These are phyloP conservation scores for Bolinopsis microptera DNA, from an alignment of 37 sponge, comb jelly and placozoan species.

Conservation along the genomic window DNA sequence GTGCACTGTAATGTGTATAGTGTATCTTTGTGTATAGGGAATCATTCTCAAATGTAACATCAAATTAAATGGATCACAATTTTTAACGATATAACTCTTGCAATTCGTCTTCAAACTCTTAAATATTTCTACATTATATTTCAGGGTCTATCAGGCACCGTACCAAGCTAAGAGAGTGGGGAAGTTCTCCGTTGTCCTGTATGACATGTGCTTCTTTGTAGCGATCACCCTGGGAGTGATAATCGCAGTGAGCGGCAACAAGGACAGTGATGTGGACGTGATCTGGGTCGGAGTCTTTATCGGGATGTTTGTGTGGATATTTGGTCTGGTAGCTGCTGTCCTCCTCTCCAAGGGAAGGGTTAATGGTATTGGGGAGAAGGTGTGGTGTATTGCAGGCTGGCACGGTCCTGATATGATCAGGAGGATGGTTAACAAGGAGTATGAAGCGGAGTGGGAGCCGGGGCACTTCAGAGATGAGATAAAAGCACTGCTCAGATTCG, in stretches of 20 bases:
- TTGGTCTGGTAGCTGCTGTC: conserved; percentile 20
- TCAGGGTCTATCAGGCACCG: background rate
- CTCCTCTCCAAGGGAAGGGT: conserved; percentile 23
- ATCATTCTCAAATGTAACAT: too few species aligned
- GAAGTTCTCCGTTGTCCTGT: background rate
- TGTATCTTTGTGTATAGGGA: too few species aligned
- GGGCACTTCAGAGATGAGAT: background rate
- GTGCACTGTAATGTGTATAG: too few species aligned
- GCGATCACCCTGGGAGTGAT: conserved; percentile 7
- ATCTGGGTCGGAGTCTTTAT: conserved; percentile 27
- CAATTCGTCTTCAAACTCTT: too few species aligned
- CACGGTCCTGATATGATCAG: conserved; percentile 13
- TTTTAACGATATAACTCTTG: too few species aligned
- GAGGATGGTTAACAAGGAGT: background rate
- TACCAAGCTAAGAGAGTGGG: conserved; percentile 2
- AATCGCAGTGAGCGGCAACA: background rate
- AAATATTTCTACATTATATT: too few species aligned
- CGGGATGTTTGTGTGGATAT: background rate
- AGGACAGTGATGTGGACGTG: conserved; percentile 29
- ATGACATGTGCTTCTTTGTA: conserved; percentile 26
- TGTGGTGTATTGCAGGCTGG: conserved; percentile 14
- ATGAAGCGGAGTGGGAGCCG: background rate
- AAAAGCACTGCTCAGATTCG: background rate
- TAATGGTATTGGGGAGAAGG: background rate
- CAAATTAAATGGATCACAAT: too few species aligned